These are phyloP conservation scores for Paramuricea clavata DNA, from an alignment of 92 coral and sea anemone genomes.

Conservation along the genomic window DNA sequence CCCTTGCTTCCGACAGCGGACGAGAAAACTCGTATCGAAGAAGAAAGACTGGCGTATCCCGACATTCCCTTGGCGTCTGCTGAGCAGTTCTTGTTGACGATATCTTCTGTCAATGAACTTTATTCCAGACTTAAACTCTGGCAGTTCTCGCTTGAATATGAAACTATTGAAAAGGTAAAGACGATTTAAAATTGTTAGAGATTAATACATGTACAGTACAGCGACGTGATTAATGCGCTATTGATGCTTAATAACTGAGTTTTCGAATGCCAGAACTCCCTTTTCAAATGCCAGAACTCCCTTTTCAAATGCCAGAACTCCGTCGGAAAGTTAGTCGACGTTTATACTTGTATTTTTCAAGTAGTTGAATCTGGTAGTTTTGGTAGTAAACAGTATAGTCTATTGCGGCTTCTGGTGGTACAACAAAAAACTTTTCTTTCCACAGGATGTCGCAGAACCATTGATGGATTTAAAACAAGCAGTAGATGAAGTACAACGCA, in stretches of 20 bases:
- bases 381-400: too few relatives aligned
- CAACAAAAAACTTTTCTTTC: not conserved
- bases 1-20: constrained; percentile 92
- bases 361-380: too few relatives aligned
- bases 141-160: constrained; percentile 97
- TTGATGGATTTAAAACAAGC: constrained; percentile 98
- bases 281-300: too few relatives aligned
- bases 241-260: too few relatives aligned
- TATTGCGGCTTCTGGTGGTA: too few relatives aligned
- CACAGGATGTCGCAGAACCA: constrained; percentile 98
- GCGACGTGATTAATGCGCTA: too few relatives aligned
- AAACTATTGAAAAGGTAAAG: constrained; percentile 92
- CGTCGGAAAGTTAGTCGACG: too few relatives aligned
- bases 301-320: too few relatives aligned
- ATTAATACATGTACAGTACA: too few relatives aligned
- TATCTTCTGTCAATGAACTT: constrained; percentile 94
- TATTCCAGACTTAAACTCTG: constrained; percentile 89
- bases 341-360: too few relatives aligned
- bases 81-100: constrained; percentile 90
- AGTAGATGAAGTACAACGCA: constrained; percentile 80
- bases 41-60: constrained; percentile 91
- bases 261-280: too few relatives aligned
- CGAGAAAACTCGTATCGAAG: constrained; percentile 92
- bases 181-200: not conserved
- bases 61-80: constrained; percentile 96